phyloP scores from a whole-genome alignment of 92 coral and sea anemone genomes.

The Epizoanthus scotinus region DNA sequence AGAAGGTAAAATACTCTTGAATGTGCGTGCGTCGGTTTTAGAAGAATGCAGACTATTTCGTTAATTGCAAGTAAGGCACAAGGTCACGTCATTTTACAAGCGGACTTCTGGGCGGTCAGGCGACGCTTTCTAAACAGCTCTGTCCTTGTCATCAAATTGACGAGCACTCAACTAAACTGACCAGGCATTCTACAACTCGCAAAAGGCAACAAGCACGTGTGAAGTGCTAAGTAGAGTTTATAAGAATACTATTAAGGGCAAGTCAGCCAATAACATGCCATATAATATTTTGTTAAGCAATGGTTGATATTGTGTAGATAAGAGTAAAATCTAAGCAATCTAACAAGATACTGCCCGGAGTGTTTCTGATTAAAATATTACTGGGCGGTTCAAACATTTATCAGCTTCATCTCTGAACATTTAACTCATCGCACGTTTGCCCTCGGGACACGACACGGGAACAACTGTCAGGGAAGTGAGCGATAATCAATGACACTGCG shows the following conservation, averaged over 20 bases:
- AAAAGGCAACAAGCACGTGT: background rate
- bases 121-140: constrained; percentile 21
- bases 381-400: constrained; percentile 24
- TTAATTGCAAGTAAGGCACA: constrained; percentile 4
- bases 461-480: constrained; percentile 7
- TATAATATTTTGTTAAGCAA: background rate
- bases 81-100: background rate
- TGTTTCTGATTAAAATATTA: constrained; percentile 15
- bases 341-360: background rate
- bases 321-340: background rate
- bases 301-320: background rate
- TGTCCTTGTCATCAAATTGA: background rate
- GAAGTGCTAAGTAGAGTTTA: background rate
- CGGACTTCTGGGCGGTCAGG: background rate
- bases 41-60: constrained; percentile 7
- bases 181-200: background rate
- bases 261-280: background rate
- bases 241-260: background rate
- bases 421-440: constrained; percentile 31
- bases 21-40: background rate
- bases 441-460: constrained; percentile 18
- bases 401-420: constrained; percentile 17
- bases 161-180: background rate
- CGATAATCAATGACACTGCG: background rate
- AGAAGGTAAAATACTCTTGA: no score